These are phyloP conservation scores for Canis aureus DNA, from an alignment of 2,113 vertebrate species.

Conservation along the genomic window DNA sequence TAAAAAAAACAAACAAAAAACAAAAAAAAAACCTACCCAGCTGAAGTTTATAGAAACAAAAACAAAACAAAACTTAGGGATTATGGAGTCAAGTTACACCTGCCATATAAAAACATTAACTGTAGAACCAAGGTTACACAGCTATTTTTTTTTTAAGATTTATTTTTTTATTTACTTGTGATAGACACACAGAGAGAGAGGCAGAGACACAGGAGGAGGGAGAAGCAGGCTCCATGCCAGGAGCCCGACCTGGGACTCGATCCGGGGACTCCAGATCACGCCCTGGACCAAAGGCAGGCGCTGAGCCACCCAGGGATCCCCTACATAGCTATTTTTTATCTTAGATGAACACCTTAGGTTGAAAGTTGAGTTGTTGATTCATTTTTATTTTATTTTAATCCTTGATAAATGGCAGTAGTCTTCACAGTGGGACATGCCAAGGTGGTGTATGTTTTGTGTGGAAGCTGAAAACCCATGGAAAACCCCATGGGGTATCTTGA, in stretches of 20 bases:
- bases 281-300: no score
- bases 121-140: background rate
- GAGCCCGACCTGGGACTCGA: no score
- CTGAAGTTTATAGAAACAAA: background rate
- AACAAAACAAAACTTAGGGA: background rate
- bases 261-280: no score
- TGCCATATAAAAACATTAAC: background rate
- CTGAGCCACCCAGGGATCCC: no score
- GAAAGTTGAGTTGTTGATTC: background rate
- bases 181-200: no score
- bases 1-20: background rate
- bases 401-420: background rate
- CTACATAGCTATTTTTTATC: background rate
- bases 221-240: no score
- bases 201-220: no score
- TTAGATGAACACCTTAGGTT: conserved; percentile 21
- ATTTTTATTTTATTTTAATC: conserved; percentile 36
- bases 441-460: background rate
- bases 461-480: background rate
- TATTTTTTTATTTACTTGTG: no score
- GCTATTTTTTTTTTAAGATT: background rate
- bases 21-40: background rate
- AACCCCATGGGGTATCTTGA: background rate
- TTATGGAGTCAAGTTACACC: background rate
- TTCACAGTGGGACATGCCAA: background rate